These are phyloP conservation scores for Gasterosteus nipponicus DNA, from an alignment of 2,113 vertebrate genomes.

Conservation along the genomic window DNA sequence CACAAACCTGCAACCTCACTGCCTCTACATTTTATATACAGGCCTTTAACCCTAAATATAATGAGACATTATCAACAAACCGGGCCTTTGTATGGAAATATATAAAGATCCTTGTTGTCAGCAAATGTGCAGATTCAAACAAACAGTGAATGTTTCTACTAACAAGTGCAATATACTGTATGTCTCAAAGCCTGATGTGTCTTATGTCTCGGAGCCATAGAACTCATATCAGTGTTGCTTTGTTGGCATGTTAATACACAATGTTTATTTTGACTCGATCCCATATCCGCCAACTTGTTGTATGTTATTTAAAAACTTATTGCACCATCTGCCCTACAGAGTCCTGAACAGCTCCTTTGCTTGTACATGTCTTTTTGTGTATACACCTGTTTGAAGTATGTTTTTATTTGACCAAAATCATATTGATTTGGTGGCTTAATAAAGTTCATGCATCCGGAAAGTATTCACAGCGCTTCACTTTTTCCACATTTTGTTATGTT, in stretches of 20 bases:
- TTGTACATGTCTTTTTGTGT: too few relatives aligned
- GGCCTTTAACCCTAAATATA: background rate
- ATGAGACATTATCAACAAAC: background rate
- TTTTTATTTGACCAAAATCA: too few relatives aligned
- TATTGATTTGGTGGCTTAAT: too few relatives aligned
- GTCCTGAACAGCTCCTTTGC: too few relatives aligned
- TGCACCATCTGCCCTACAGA: too few relatives aligned
- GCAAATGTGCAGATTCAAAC: background rate
- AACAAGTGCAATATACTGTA: background rate
- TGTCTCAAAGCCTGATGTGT: background rate
- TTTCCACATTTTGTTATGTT: too few relatives aligned
- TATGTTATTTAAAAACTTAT: too few relatives aligned
- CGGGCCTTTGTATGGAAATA: background rate
- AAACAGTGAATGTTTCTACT: background rate
- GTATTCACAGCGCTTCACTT: too few relatives aligned
- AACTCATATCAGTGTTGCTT: background rate
- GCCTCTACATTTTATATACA: background rate
- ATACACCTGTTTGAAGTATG: too few relatives aligned
- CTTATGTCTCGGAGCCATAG: background rate
- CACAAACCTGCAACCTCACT: background rate
- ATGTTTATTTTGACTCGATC: too few relatives aligned
- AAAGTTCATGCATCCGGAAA: too few relatives aligned
- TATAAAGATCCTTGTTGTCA: background rate
- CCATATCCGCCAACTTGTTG: too few relatives aligned
- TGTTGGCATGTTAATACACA: background rate